Evolutionary conservation across 2,113 vertebrate genomes (phyloP), one percentile per base, ranked within the genome.

Genomic region (Antidorcas marsupialis): DNA sequence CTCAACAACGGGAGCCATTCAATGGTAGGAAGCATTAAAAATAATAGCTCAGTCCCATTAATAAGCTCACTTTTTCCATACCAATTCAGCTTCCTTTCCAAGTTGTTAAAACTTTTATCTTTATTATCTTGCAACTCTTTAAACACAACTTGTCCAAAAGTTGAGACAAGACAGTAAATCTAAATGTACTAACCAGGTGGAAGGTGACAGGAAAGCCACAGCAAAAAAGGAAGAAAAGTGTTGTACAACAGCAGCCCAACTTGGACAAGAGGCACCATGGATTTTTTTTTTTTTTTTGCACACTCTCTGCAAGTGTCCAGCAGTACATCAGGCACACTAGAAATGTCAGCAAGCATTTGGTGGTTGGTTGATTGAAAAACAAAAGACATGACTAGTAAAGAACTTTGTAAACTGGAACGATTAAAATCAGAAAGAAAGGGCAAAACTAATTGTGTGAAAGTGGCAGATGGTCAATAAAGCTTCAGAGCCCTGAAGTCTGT

Each of bases 391-490:
- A 88, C 53, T 36, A 89, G 79, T 78, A 76, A 92, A 96, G 87
- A 97, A 81, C 84, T 92, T 74, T 55, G 2, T 57, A 95, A 96
- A 84, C 16, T 53, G 47, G 53, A 92, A 90, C 53, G 74, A 92
- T 67, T 93, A 78, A 90, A 89, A 96, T 78, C 55, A 84, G 84
- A 76, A 17, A 81, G 53, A 89, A 87, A 57, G 64, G 39, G 36
- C 45, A 81, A 97, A 95, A 82, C 52, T 62, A 91, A 89, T 39
- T 16, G 28, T 4, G 19, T 64, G 50, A 43, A 81, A 45, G 87
- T 62, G 81, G 83, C 97, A 98, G 97, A 92, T 97, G 91, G 93
- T 62, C 36, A 0, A 91, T 83, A 82, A 79, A 93, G 60, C 82
- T 86, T 83, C 11, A 5, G 52, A 92, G 87, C 52, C 57, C 64